Evolutionary conservation across 2,888 invertebrate genomes (phyloP).

Genomic region (Uropetala carovei): DNA sequence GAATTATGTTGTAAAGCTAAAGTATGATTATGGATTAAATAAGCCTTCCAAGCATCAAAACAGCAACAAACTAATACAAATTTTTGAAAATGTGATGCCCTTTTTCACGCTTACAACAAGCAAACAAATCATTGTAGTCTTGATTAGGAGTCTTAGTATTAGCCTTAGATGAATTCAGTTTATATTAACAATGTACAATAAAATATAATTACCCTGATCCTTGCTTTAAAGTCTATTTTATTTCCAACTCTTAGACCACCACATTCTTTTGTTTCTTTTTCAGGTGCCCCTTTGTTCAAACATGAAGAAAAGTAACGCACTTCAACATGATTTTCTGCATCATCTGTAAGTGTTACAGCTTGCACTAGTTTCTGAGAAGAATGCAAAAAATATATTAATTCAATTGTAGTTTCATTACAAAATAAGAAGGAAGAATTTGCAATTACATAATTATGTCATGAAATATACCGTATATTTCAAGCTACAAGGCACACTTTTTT

Average conservation of each 20-base stretch:
- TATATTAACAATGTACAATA: background rate
- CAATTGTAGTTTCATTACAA: too few species aligned
- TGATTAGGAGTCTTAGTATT: too few species aligned
- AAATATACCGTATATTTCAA: too few species aligned
- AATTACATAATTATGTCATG: too few species aligned
- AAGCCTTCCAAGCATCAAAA: conserved; percentile 69
- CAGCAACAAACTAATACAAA: background rate
- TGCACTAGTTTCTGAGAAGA: conserved; percentile 76
- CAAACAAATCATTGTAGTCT: too few species aligned
- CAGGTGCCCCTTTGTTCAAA: conserved; percentile 71
- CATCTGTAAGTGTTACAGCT: conserved; percentile 75
- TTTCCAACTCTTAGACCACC: conserved; percentile 80
- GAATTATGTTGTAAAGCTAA: too few species aligned
- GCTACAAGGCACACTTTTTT: too few species aligned
- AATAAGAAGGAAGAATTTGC: too few species aligned
- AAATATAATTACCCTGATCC: conserved; percentile 74
- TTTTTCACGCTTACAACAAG: too few species aligned
- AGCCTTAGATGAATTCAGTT: too few species aligned
- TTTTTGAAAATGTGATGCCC: conserved; percentile 70
- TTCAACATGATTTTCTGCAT: conserved; percentile 75
- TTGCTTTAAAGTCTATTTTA: conserved; percentile 78
- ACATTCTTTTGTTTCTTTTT: conserved; percentile 79
- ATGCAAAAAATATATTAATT: background rate
- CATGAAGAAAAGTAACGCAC: conserved; percentile 79
- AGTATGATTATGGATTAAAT: background rate